Conservation (phyloP, 1,140 invertebrate species). For the Limonius californicus region DNA sequence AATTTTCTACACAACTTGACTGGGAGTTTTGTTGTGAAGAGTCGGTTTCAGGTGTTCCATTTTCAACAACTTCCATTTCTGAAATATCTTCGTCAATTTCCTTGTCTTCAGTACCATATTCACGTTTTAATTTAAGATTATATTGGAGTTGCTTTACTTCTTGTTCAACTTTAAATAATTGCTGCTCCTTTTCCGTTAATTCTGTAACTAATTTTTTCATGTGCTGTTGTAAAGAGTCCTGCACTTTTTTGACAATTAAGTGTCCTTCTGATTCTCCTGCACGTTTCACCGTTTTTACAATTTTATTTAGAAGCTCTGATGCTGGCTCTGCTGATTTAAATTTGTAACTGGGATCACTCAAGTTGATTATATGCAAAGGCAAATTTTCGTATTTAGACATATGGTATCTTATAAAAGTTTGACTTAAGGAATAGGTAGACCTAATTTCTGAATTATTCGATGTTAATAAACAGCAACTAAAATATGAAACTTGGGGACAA, state of each 20-base stretch:
- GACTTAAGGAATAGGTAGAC: constrained; percentile 36
- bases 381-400: constrained; percentile 33
- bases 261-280: constrained; percentile 30
- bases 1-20: background rate
- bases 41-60: background rate
- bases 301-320: constrained; percentile 30
- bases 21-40: background rate
- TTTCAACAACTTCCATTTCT: background rate
- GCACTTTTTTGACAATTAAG: constrained; percentile 33
- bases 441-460: constrained; percentile 28
- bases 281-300: constrained; percentile 32
- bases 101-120: background rate
- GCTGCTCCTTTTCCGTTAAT: constrained; percentile 33
- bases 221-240: constrained; percentile 36
- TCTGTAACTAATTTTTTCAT: constrained; percentile 28
- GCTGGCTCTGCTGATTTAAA: constrained; percentile 35
- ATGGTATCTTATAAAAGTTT: constrained; percentile 35
- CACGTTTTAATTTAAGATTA: constrained; percentile 4
- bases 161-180: constrained; percentile 34
- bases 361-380: constrained; percentile 38
- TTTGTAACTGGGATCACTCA: constrained; percentile 37
- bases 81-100: background rate
- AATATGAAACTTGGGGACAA: constrained; percentile 19
- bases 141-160: constrained; percentile 26
- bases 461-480: constrained; percentile 37